phyloP scores from a whole-genome alignment of 2,888 invertebrate species.

The Spicauda simplicius region DNA sequence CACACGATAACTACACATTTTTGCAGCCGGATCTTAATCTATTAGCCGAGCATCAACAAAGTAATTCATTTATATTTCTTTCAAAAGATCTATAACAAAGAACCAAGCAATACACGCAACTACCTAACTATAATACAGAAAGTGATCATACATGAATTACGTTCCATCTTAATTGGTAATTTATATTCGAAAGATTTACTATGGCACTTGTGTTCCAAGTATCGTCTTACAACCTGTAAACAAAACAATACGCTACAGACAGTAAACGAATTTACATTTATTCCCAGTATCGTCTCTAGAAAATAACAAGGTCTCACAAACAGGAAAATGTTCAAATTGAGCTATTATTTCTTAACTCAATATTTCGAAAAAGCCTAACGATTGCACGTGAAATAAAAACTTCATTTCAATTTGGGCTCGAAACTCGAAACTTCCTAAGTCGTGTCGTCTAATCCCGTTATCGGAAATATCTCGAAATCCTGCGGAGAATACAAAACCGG shows the following conservation, averaged over 20 bases:
- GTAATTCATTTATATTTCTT: too few relatives aligned
- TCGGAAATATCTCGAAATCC: slow-evolving; percentile 51
- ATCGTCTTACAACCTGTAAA: neutral
- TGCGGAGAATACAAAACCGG: slow-evolving; percentile 54
- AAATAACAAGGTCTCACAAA: neutral
- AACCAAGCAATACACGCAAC: too few relatives aligned
- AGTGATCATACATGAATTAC: too few relatives aligned
- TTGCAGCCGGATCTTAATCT: too few relatives aligned
- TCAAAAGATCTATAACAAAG: too few relatives aligned
- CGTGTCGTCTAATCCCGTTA: slow-evolving; percentile 46
- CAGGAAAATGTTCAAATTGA: slow-evolving; percentile 14
- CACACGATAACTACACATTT: too few relatives aligned
- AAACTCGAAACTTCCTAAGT: slow-evolving; percentile 33
- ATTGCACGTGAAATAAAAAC: slow-evolving; percentile 26
- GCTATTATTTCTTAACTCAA: slow-evolving; percentile 17
- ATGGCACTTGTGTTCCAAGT: neutral
- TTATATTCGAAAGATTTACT: neutral
- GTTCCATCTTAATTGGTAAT: neutral
- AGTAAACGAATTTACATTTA: slow-evolving; percentile 2
- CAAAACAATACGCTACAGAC: neutral
- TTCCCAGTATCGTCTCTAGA: neutral
- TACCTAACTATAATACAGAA: too few relatives aligned
- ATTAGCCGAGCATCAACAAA: too few relatives aligned
- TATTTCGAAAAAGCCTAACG: slow-evolving; percentile 11
- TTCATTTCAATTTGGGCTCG: slow-evolving; percentile 29